These are phyloP conservation scores for Alloscopus bannaensis DNA, from an alignment of 2,888 invertebrate species.

Conservation along the genomic window DNA sequence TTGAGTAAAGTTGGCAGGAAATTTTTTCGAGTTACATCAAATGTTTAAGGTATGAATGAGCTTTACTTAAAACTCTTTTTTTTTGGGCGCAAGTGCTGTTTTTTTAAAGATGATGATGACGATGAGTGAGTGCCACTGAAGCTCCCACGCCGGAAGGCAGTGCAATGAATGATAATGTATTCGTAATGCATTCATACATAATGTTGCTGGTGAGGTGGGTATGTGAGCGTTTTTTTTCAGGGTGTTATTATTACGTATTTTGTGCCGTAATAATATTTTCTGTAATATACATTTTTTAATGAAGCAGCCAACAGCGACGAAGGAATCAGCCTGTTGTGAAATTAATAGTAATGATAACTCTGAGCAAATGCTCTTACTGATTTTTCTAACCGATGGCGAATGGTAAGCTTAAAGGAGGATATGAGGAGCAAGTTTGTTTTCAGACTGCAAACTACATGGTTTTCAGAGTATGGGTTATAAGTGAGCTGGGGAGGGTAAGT, in stretches of 20 bases:
- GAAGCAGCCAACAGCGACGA: constrained; percentile 47
- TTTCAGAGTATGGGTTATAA: background rate
- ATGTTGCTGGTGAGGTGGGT: background rate
- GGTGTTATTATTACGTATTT: background rate
- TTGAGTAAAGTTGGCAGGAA: constrained; percentile 20
- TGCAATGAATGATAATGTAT: constrained; percentile 42
- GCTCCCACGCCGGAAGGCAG: constrained; percentile 61
- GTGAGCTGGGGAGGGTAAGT: constrained; percentile 39
- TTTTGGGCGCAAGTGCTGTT: constrained; percentile 9
- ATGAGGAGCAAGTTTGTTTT: constrained; percentile 20
- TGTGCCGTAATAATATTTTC: constrained; percentile 1
- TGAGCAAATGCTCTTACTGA: constrained; percentile 56
- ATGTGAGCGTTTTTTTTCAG: no score
- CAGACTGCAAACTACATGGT: background rate
- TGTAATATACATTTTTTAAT: constrained; percentile 26
- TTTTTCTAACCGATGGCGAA: constrained; percentile 56
- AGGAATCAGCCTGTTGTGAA: constrained; percentile 50
- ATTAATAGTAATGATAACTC: constrained; percentile 59
- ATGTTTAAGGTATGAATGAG: background rate
- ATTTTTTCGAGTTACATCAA: constrained; percentile 1
- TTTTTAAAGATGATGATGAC: constrained; percentile 40
- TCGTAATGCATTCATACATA: background rate
- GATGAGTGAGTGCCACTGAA: constrained; percentile 60
- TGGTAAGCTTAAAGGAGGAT: no score
- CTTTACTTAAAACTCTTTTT: background rate